Evolutionary conservation across 2,113 vertebrate species (phyloP).

Genomic region (Pholis gunnellus): DNA sequence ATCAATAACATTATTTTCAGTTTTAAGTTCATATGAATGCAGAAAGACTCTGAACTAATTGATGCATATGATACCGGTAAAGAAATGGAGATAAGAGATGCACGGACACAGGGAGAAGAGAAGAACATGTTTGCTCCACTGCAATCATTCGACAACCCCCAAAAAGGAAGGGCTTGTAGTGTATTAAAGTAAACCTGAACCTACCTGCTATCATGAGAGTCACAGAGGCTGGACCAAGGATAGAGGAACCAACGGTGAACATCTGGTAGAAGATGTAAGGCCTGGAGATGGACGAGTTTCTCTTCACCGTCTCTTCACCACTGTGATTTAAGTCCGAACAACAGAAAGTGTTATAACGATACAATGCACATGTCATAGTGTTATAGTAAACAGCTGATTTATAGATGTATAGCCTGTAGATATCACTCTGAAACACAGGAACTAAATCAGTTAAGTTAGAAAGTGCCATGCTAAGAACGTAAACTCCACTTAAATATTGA

Average conservation of each 20-base stretch:
- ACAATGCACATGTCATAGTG: not conserved
- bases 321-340: conserved; percentile 41
- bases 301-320: conserved; percentile 81
- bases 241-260: conserved; percentile 85
- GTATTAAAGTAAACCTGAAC: conserved; percentile 8
- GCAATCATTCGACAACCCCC: too few relatives aligned
- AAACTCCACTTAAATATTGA: not conserved
- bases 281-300: conserved; percentile 84
- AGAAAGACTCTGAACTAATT: not conserved
- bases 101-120: not conserved
- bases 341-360: conserved; percentile 11
- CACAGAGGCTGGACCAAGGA: conserved; percentile 87
- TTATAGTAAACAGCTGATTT: not conserved
- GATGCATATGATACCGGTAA: not conserved
- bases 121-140: not conserved
- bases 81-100: not conserved
- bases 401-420: not conserved
- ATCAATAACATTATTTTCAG: not conserved
- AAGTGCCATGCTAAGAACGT: not conserved
- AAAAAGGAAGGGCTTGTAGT: not conserved
- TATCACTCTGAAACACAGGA: not conserved
- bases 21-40: not conserved
- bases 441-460: not conserved
- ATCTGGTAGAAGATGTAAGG: conserved; percentile 87
- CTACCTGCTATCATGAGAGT: conserved; percentile 87